Base-by-base conservation (phyloP, 2,888 invertebrate genomes). In the Diachrysia chrysitis region DNA sequence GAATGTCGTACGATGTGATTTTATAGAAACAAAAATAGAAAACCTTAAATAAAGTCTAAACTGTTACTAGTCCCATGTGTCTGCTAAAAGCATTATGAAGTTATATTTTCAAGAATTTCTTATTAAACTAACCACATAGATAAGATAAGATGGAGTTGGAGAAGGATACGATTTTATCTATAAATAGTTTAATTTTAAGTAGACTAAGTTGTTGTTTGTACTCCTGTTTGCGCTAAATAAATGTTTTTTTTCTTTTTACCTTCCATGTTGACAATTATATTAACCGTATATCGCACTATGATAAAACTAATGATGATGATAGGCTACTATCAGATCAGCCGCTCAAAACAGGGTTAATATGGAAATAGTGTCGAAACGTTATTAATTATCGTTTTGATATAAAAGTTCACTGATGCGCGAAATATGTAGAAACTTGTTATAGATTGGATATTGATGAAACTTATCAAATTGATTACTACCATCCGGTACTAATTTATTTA, bases 301-400 rank as follows among this genome's bases (percentile, higher is more conserved):
- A 46, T n/a, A n/a, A n/a, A n/a, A n/a, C n/a, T 57, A 55, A 23
- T 21, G 63, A 57, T 54, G 58, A 61, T 62, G 53, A 58, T 51
- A 58, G 51, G 29, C 14, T 51, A 46, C 37, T 35, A 59, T 17
- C n/a, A n/a, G n/a, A n/a, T 56, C 74, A 62, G 25, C 63, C 63
- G 68, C 57, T 67, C 67, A 71, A 66, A 73, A 57, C 76, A 29
- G n/a, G 58, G 48, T 56, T 12, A 42, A 66, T 68, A 66, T 66
- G 37, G 62, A 66, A 73, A 48, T 71, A 51, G 51, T 77, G 68
- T 77, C 71, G 74, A 66, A 61, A 77, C 48, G 54, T 57, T 61
- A 54, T 58, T 69, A 42, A 58, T 56, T 58, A 69, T 72, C 67
- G 37, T 62, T 54, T 56, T 55, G 48, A 75, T 48, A 66, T 54